Evolutionary conservation across 2,797 vertebrate genomes (phyloP).

Genomic region (Sphenodon punctatus): DNA sequence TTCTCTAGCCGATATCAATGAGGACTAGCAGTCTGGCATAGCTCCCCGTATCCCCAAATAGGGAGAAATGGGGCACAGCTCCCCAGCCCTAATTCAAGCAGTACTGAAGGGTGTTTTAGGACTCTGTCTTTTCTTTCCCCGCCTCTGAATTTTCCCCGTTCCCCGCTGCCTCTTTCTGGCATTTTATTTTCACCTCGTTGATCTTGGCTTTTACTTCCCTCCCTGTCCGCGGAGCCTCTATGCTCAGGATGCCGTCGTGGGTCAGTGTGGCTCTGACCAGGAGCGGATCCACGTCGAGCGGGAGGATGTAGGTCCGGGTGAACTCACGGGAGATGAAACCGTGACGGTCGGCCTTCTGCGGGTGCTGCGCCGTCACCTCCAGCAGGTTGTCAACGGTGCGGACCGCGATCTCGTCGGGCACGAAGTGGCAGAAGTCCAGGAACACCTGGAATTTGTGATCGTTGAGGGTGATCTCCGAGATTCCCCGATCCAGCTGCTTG

Average conservation of each 20-base stretch:
- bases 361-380: constrained; percentile 84
- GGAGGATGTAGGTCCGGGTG: constrained; percentile 86
- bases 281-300: constrained; percentile 83
- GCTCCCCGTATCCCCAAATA: no score
- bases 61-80: no score
- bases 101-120: not conserved
- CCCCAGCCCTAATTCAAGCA: not conserved
- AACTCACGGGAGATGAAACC: constrained; percentile 86
- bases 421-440: constrained; percentile 87
- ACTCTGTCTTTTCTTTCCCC: constrained; percentile 38
- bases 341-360: constrained; percentile 82
- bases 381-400: constrained; percentile 87
- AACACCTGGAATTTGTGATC: constrained; percentile 84
- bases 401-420: constrained; percentile 82
- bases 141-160: constrained; percentile 15
- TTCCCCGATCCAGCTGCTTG: constrained; percentile 81
- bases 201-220: constrained; percentile 73
- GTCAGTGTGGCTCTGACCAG: constrained; percentile 80
- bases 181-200: constrained; percentile 73
- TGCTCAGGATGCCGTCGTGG: constrained; percentile 83
- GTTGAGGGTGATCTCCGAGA: constrained; percentile 81
- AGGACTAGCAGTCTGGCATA: not conserved
- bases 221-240: constrained; percentile 80
- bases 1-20: constrained; percentile 21
- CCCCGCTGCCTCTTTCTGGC: not conserved